Base-by-base conservation (phyloP, 2,797 vertebrate species). In the Passerculus sandwichensis region DNA sequence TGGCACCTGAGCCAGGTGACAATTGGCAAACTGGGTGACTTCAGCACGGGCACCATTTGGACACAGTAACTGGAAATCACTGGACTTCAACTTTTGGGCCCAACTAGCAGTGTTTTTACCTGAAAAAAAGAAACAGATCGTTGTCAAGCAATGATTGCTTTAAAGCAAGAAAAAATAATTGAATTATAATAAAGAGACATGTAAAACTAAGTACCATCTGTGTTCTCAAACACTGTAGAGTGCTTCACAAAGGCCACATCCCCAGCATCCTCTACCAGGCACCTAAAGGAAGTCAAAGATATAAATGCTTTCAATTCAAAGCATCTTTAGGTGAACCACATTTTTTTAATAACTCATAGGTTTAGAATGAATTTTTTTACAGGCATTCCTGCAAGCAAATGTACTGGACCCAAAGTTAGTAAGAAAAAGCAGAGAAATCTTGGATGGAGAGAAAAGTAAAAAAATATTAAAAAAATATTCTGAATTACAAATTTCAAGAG, bases 241-340 rank as follows among this genome's bases (percentile, higher is more conserved):
- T 99, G 99, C 82, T 99, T 99, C 92, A 99, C 95, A 60, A 99
- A 99, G 70, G 99, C 99, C 92, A 99, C 99, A 1, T 99, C 99
- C 50, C 99, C 99, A 2, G 88, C 75, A 42, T 95, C 97, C 36
- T 97, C 96, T 0, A 96, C 98, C 93, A 99, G 96, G 95, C 99
- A 99, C 97, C 99, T 99, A 96, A 11, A 74, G 54, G 26, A 94
- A 79, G 72, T 15, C 13, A 40, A 40, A 88, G 19, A 79, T 1
- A 77, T 15, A 53, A 78, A 36, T 38, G 29, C 19, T 50, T 80
- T 77, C 27, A 89, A 20, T 80, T 94, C 22, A 77, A 77, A 89
- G 45, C 32, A 72, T 44, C 72, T 71, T 89, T 53, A 54, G 13
- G 40, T 36, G 34, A 79, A 78, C 7, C 5, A 47, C 34, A 16